These are phyloP conservation scores for Noctuana brunneofusca DNA, from an alignment of 2,888 invertebrate genomes.

Conservation along the genomic window DNA sequence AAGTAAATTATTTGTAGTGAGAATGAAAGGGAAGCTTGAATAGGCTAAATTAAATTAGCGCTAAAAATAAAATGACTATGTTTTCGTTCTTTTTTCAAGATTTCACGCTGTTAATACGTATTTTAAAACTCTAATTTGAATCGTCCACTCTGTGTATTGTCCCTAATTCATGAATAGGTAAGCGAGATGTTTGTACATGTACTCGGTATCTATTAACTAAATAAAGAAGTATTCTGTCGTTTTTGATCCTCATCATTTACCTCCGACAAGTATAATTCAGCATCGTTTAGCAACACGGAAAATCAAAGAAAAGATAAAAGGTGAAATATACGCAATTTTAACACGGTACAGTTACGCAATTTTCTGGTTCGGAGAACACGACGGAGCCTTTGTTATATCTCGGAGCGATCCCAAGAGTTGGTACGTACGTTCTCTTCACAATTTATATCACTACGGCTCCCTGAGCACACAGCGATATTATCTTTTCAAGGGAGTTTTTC, in stretches of 20 bases:
- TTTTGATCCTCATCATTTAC: neutral
- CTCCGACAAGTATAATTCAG: neutral
- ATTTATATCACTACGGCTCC: constrained; percentile 36
- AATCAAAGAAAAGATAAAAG: constrained; percentile 29
- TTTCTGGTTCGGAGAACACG: constrained; percentile 51
- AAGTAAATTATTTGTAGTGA: neutral
- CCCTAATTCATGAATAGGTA: too few species aligned
- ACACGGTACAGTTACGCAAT: constrained; percentile 49
- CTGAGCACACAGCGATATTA: constrained; percentile 18
- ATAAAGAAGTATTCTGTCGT: neutral
- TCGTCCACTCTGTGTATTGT: too few species aligned
- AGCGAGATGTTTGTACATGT: neutral
- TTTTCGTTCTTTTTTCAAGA: too few species aligned
- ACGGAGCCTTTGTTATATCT: constrained; percentile 50
- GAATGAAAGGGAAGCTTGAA: neutral
- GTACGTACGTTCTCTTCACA: constrained; percentile 35
- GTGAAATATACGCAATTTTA: constrained; percentile 24
- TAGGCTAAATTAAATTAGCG: too few species aligned
- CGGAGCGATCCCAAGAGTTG: constrained; percentile 27
- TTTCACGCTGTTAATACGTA: too few species aligned
- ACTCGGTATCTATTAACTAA: neutral
- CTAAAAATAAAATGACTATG: too few species aligned
- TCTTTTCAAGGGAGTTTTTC: constrained; percentile 18
- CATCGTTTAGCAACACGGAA: constrained; percentile 2
- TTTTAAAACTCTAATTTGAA: too few species aligned